Base-by-base conservation (phyloP, 2,888 invertebrate genomes). In the Acleris holmiana region DNA sequence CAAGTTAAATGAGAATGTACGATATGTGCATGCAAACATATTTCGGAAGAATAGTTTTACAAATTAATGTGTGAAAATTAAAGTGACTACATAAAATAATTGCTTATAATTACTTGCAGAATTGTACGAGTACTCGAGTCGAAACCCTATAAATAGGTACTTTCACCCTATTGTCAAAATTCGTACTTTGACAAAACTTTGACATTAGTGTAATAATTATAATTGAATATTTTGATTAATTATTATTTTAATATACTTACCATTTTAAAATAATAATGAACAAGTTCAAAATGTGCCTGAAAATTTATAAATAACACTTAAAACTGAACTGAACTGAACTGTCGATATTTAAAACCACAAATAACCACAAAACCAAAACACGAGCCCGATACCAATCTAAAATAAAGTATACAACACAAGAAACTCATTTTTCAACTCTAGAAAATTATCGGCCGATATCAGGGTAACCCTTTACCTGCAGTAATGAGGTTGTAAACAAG, bases 401-500 rank as follows among this genome's bases (percentile, higher is more conserved):
- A 79, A 77, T 82, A 73, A 77, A 83, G 85, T 85, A 84, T 83
- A 83, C 79, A 75, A 79, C 75, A 78, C 79, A 83, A 80, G 82
- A 80, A 88, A 85, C 84, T 86, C 85, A 90, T 90, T 90, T 89
- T 90, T 90, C 87, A 89, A 87, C 83, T 86, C 88, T 86, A 85
- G 89, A 88, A 89, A 89, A 60, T 89, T 85, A 89, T 89, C 87
- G 78, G 85, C 83, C 85, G 88, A 89, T 89, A 89, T 85, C 86
- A 79, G 84, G 86, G 85, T 88, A 85, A 82, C 80, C 84, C 71
- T 74, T 77, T 84, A 80, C 84, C 83, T 82, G 82, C 84, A 82
- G 83, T 91, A 92, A 92, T 90, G 91, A 91, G 91, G 89, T 90
- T 91, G 91, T 92, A 92, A 92, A 92, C 91, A 92, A 92, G 88